phyloP scores from a whole-genome alignment of 2,888 invertebrate genomes.

The Physocephala rufipes region DNA sequence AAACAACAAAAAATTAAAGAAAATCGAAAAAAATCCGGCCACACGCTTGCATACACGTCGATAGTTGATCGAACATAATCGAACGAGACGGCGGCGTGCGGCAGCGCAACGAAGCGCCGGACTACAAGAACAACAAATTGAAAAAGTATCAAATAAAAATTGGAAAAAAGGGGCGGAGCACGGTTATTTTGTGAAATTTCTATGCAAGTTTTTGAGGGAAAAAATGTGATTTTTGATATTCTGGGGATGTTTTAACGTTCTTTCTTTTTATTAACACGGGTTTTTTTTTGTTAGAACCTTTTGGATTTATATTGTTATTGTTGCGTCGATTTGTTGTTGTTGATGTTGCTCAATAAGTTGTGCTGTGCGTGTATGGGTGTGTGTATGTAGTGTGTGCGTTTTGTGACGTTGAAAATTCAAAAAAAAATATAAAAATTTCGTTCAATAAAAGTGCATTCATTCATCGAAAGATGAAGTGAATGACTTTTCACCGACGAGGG shows the following conservation, averaged over 20 bases:
- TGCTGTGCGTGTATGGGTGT: not conserved
- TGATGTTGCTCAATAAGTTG: not conserved
- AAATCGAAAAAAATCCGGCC: not conserved
- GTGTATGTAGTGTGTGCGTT: not conserved
- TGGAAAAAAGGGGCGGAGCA: conserved; percentile 47
- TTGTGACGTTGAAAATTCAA: conserved; percentile 18
- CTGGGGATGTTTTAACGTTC: conserved; percentile 64
- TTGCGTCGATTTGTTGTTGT: not conserved
- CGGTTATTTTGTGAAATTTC: conserved; percentile 38
- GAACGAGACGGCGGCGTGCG: too few species aligned
- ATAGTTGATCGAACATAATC: conserved; percentile 4
- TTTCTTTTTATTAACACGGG: conserved; percentile 35
- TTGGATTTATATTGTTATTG: conserved; percentile 23
- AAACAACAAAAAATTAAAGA: too few species aligned
- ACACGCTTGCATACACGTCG: conserved; percentile 6
- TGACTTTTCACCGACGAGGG: conserved; percentile 37
- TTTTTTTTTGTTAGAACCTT: conserved; percentile 46
- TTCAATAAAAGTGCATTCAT: conserved; percentile 49
- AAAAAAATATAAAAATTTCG: conserved; percentile 40
- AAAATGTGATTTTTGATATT: conserved; percentile 64
- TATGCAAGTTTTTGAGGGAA: conserved; percentile 58
- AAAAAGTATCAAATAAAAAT: conserved; percentile 46
- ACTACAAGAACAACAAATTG: conserved; percentile 33
- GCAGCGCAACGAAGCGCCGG: too few species aligned
- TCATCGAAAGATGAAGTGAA: too few species aligned